Conservation (phyloP, 1,140 invertebrate genomes). For the Trachelipus rathkii region DNA sequence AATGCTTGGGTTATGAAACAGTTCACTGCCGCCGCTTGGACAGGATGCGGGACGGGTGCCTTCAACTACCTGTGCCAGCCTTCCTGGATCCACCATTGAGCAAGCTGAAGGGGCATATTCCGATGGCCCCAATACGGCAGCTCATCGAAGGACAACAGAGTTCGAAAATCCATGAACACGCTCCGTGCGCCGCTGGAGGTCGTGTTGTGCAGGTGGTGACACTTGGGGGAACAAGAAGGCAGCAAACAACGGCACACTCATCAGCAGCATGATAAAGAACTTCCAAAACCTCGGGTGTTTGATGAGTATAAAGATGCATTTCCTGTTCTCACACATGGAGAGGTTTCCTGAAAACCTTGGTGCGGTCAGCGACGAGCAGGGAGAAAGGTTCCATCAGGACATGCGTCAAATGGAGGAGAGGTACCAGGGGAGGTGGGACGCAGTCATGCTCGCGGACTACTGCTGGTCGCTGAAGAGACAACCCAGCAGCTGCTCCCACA, state of each 20-base stretch:
- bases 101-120: slow-evolving; percentile 43
- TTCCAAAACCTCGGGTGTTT: slow-evolving; percentile 25
- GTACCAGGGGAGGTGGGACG: slow-evolving; percentile 17
- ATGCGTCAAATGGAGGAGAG: slow-evolving; percentile 14
- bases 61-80: slow-evolving; percentile 43
- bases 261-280: slow-evolving; percentile 22
- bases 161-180: too few relatives aligned
- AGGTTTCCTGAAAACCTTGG: slow-evolving; percentile 34
- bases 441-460: not conserved
- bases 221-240: slow-evolving; percentile 20
- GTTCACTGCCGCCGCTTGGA: not conserved
- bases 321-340: slow-evolving; percentile 27
- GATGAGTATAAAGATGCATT: slow-evolving; percentile 33
- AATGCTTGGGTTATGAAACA: not conserved
- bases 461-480: not conserved
- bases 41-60: not conserved
- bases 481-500: too few relatives aligned
- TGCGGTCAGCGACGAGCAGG: slow-evolving; percentile 14
- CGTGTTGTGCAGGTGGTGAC: too few relatives aligned
- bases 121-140: slow-evolving; percentile 34
- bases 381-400: slow-evolving; percentile 20
- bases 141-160: slow-evolving; percentile 29
- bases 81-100: slow-evolving; percentile 41
- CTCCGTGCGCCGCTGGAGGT: too few relatives aligned
- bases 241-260: slow-evolving; percentile 26